phyloP scores from a whole-genome alignment of 2,797 vertebrate genomes.

The Gobionotothen gibberifrons region DNA sequence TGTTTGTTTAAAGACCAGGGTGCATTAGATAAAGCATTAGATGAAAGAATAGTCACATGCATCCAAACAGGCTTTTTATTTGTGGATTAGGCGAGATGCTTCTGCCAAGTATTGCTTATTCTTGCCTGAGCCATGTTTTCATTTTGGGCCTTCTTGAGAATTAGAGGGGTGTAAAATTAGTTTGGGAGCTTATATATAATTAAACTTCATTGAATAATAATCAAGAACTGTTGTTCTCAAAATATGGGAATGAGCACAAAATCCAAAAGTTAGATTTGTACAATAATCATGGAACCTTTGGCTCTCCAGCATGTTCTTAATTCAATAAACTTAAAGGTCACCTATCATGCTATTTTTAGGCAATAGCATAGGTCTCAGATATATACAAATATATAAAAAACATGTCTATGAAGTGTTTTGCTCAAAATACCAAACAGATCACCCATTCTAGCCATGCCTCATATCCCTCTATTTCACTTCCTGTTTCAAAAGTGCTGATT shows the following conservation, averaged over 20 bases:
- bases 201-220: neutral
- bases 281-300: neutral
- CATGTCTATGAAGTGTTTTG: no score
- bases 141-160: constrained; percentile 2
- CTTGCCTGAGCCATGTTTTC: constrained; percentile 10
- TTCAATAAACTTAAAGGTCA: neutral
- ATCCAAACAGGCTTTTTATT: constrained; percentile 27
- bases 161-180: neutral
- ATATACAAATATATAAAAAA: no score
- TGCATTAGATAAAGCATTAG: constrained; percentile 15
- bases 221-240: neutral
- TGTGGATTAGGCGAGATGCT: constrained; percentile 11
- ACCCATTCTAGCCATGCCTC: no score
- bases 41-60: constrained; percentile 12
- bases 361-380: no score
- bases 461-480: no score
- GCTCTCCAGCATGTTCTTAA: neutral
- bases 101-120: constrained; percentile 24
- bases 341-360: no score
- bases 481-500: no score
- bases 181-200: neutral
- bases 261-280: neutral
- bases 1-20: constrained; percentile 6
- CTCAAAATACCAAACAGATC: no score
- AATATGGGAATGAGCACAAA: neutral